A percentile compares a stretch with the other conserved stretches of the same genome.
Conservation (phyloP, 2,797 vertebrate species). For the Sebastes trivittatus region DNA sequence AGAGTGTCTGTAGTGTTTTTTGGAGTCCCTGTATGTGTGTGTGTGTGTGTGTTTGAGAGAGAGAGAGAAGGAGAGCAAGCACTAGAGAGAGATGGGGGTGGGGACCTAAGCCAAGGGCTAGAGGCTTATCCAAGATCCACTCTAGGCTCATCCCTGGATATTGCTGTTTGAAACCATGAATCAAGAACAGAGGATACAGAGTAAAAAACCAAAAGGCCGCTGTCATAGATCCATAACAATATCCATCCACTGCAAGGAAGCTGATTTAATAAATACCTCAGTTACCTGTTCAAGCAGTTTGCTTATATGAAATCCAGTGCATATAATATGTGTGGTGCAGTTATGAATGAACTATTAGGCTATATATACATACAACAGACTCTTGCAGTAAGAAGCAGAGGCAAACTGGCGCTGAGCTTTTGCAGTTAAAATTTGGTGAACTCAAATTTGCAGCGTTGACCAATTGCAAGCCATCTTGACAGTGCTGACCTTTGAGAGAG, state of each 20-base stretch:
- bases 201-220: slow-evolving; percentile 44
- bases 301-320: not conserved
- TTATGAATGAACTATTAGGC: not conserved
- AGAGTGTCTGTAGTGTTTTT: slow-evolving; percentile 71
- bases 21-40: slow-evolving; percentile 56
- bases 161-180: slow-evolving; percentile 76
- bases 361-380: not conserved
- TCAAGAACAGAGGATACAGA: slow-evolving; percentile 64
- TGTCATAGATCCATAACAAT: slow-evolving; percentile 20
- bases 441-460: not conserved
- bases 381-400: not conserved
- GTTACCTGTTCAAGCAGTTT: not conserved
- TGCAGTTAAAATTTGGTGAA: not conserved
- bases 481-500: not conserved
- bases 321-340: not conserved
- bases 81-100: slow-evolving; percentile 67
- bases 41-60: slow-evolving; percentile 17
- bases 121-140: slow-evolving; percentile 79
- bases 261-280: not conserved
- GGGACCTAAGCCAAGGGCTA: slow-evolving; percentile 76
- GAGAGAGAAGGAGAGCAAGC: slow-evolving; percentile 42
- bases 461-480: not conserved
- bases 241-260: slow-evolving; percentile 14
- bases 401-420: no score
- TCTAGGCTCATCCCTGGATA: slow-evolving; percentile 78